Base-by-base conservation (phyloP, 2,888 invertebrate species). In the Erebia ligea region DNA sequence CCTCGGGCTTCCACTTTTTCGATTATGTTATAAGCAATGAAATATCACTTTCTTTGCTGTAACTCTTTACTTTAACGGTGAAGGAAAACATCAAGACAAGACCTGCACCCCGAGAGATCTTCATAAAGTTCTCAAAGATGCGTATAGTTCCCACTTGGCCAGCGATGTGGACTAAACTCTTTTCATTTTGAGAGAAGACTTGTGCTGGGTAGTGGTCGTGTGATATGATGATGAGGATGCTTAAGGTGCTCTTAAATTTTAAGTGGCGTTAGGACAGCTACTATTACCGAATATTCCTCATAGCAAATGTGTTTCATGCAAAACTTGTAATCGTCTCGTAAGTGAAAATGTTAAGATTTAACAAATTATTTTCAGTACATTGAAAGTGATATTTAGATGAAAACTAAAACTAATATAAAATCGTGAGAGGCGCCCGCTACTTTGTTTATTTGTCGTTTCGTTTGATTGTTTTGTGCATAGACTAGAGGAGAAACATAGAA, bases 361-460 rank as follows among this genome's bases (percentile, higher is more conserved):
- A 76, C 72, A 74, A 77, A 75, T 76, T 77, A 76, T 78, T 79
- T 78, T 77, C 72, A 74, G 67, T 77, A 78, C 73, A 73, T 74
- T 74, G 76, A 54, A 56, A 73, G 73, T 75, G 75, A 70, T 72
- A 73, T 71, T 76, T 68, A 69, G 54, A 21, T 40, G 61, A 70
- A 56, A 71, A 66, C 69, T 63, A 57, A 61, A 54, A 15, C 66
- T 62, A 48, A 62, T 48, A 48, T 48, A 0, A 62, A 21, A 42
- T 68, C 65, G 69, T 58, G 34, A 61, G 68, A 59, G 75, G 40
- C 66, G 67, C 56, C 68, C 64, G 68, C 67, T 69, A 50, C 34
- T 61, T 40, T 59, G 71, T 69, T 68, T 54, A 54, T 58, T 61
- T 67, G 68, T 62, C 45, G 45, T 45, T 62, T 63, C 52, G 58